A percentile compares a stretch with the other conserved stretches of the same genome.
Conservation (phyloP, 2,797 vertebrate genomes). For the Rhodeus uyekii region DNA sequence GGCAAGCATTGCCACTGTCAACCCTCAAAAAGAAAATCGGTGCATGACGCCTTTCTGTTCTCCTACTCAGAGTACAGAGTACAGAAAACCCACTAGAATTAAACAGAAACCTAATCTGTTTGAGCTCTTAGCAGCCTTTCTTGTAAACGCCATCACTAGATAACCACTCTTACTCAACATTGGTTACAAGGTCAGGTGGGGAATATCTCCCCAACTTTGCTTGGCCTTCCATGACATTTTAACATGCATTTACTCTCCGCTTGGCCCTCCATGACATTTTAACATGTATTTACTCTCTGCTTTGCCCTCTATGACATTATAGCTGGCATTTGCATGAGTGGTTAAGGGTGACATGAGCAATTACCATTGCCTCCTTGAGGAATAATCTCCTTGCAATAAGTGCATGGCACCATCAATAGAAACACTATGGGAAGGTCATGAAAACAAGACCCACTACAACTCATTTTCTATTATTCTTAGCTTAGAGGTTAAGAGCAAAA, state of each 20-base stretch:
- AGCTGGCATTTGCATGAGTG: background rate
- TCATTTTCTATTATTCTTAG: background rate
- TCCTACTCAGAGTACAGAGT: background rate
- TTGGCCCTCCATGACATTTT: background rate
- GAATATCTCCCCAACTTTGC: background rate
- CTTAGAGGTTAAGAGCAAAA: background rate
- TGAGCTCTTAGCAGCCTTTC: slow-evolving; percentile 28
- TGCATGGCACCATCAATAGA: background rate
- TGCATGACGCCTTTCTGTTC: background rate
- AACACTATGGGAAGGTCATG: background rate
- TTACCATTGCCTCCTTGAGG: background rate
- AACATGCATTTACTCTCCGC: background rate
- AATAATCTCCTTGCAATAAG: background rate
- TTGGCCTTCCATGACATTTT: background rate
- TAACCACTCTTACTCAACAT: slow-evolving; percentile 8
- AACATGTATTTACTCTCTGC: background rate
- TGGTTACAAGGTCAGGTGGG: background rate
- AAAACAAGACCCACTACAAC: background rate
- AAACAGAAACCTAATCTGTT: slow-evolving; percentile 17
- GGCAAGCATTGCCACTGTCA: background rate
- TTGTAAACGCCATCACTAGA: slow-evolving; percentile 28
- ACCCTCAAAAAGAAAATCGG: background rate
- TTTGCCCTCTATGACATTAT: too few species aligned
- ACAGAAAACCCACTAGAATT: background rate
- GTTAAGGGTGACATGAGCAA: too few species aligned